A percentile compares a stretch with the other conserved stretches of the same genome.
Conservation (phyloP, 2,888 invertebrate species). For the Apamea sordens region DNA sequence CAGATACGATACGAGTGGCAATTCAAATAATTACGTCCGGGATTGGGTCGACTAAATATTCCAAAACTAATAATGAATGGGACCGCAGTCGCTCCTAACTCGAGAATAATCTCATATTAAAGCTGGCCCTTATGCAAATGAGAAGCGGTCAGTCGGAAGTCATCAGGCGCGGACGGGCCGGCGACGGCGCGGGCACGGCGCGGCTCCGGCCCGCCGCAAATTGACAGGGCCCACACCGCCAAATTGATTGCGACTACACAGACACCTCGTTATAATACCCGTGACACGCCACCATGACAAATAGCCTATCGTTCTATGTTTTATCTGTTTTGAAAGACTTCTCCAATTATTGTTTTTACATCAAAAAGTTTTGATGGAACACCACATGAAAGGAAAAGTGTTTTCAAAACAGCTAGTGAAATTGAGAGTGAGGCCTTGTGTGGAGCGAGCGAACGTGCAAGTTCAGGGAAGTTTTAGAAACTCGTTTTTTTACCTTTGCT, state of each 20-base stretch:
- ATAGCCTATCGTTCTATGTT: conserved; percentile 67
- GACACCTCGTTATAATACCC: conserved; percentile 81
- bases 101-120: conserved; percentile 88
- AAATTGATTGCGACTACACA: conserved; percentile 85
- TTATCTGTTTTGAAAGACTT: conserved; percentile 64
- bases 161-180: conserved; percentile 78
- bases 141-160: conserved; percentile 89
- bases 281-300: conserved; percentile 71
- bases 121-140: conserved; percentile 89
- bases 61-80: conserved; percentile 87
- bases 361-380: conserved; percentile 35
- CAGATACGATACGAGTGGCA: conserved; percentile 76
- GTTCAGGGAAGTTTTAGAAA: conserved; percentile 30
- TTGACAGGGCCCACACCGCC: conserved; percentile 82
- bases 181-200: conserved; percentile 60
- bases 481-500: background rate
- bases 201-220: conserved; percentile 74
- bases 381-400: conserved; percentile 11
- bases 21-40: conserved; percentile 80
- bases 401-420: conserved; percentile 30
- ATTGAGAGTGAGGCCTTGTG: conserved; percentile 15
- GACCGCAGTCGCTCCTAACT: conserved; percentile 82
- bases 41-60: conserved; percentile 84
- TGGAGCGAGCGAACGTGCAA: conserved; percentile 11
- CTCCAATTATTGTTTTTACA: conserved; percentile 41